Conservation (phyloP, 64 coral and sea anemone species). For the Cladopsammia gracilis region DNA sequence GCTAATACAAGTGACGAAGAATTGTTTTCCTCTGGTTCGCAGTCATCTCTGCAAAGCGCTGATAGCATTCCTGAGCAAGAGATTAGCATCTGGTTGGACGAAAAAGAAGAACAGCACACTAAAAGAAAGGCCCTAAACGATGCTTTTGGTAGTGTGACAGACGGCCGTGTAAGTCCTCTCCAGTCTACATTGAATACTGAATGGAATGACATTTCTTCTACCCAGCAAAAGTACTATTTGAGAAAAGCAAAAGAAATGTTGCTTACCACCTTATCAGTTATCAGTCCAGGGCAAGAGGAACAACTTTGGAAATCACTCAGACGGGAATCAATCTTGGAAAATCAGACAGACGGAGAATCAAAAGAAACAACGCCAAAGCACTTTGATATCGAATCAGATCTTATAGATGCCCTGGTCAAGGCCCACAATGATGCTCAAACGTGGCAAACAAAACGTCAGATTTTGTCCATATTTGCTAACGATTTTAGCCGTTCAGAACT, state of each 20-base stretch:
- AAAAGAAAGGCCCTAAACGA: constrained; percentile 33
- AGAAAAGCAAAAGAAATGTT: constrained; percentile 50
- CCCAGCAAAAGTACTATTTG: constrained; percentile 56
- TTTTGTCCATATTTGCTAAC: constrained; percentile 54
- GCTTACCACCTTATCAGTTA: constrained; percentile 11
- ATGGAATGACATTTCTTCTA: constrained; percentile 62
- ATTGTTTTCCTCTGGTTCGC: neutral
- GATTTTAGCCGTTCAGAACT: constrained; percentile 54
- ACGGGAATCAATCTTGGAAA: neutral
- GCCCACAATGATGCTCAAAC: constrained; percentile 29
- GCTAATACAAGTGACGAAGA: no score
- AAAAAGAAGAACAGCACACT: constrained; percentile 47
- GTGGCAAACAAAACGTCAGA: constrained; percentile 63
- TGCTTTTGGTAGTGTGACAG: constrained; percentile 30
- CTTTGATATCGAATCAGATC: neutral
- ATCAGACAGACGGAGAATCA: neutral
- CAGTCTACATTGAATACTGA: constrained; percentile 50
- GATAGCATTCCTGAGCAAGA: constrained; percentile 26
- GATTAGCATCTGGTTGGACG: constrained; percentile 46
- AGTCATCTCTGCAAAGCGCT: constrained; percentile 2
- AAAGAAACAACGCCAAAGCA: neutral
- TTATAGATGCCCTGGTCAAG: constrained; percentile 41
- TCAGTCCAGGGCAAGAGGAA: constrained; percentile 53
- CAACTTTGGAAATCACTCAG: constrained; percentile 42
- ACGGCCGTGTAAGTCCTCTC: constrained; percentile 31